Base-by-base conservation (phyloP, 1,140 invertebrate genomes). In the Triops longicaudatus region DNA sequence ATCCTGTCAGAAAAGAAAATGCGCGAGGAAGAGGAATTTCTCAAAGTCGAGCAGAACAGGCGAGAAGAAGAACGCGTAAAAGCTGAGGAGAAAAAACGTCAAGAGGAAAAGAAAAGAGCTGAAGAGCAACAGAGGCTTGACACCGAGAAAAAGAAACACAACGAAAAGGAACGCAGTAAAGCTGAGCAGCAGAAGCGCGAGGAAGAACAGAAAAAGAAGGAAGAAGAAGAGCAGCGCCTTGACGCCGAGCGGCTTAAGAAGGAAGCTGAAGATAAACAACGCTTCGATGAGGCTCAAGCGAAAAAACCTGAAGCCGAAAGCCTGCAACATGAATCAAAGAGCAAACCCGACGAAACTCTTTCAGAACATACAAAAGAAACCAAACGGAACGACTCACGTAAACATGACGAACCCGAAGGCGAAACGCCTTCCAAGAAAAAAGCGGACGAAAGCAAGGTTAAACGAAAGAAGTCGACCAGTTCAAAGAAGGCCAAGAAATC, bases 211-310 rank as follows among this genome's bases (percentile, higher is more conserved):
- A 14, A 12, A 27, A 22, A 43, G n/a, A 12, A 75, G 28, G 43
- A 75, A 75, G 74, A 11, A 28, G 76, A 71, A 73, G 26, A 5
- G 73, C 27, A 76, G 80, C 78, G 74, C 72, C 76, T 74, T 80
- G 76, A 81, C 76, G 73, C 78, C 80, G 77, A 79, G 75, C 73
- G 27, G 14, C 26, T 79, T 80, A 75, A 43, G 77, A 73, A 80
- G 73, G 43, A 71, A 76, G 79, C 78, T 50, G 76, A 42, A 74
- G 78, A 79, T 75, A 42, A 77, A 50, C 74, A 17, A 14, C 74
- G 28, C 41, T 26, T 42, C 11, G 9, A 63, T 26, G 74, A 75
- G 63, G 41, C 74, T 42, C 14, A 37, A 14, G 73, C 37, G 17
- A 7, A 26, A 10, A 41, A 73, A 72, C 63, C 75, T 6, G 76